These are phyloP conservation scores for Noctua pronuba DNA, from an alignment of 2,888 invertebrate species.

Conservation along the genomic window DNA sequence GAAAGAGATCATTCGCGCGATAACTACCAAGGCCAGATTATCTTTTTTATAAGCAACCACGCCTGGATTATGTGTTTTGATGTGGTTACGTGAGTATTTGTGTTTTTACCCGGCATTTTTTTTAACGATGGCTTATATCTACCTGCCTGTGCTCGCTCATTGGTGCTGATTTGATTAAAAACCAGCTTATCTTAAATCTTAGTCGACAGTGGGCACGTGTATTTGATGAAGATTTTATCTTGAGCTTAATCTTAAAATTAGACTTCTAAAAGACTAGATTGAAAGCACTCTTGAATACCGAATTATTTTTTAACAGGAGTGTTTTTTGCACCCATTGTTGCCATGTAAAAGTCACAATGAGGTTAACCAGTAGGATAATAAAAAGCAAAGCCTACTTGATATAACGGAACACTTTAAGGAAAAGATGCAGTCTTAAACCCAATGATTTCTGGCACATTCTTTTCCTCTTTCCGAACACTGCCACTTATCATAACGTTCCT, in stretches of 20 bases:
- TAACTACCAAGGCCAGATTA: constrained; percentile 62
- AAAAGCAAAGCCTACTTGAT: background rate
- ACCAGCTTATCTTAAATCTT: background rate
- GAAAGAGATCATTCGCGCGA: constrained; percentile 66
- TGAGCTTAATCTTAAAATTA: background rate
- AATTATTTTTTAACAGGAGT: too few species aligned
- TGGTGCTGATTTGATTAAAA: background rate
- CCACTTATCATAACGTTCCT: background rate
- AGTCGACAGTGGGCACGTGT: background rate
- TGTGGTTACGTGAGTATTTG: constrained; percentile 27
- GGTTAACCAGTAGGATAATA: background rate
- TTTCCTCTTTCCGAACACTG: background rate
- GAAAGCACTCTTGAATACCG: background rate
- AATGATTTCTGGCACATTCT: background rate
- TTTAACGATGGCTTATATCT: too few species aligned
- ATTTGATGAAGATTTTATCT: background rate
- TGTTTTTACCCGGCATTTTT: constrained; percentile 14
- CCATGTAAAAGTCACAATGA: background rate
- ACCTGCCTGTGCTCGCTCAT: background rate
- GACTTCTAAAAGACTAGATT: background rate
- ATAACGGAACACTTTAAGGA: background rate
- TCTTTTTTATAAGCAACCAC: constrained; percentile 52
- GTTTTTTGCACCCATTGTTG: too few species aligned
- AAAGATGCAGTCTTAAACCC: background rate
- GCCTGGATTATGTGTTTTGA: constrained; percentile 36